These are phyloP conservation scores for Pedicia rivosa DNA, from an alignment of 2,888 invertebrate species.

Conservation along the genomic window DNA sequence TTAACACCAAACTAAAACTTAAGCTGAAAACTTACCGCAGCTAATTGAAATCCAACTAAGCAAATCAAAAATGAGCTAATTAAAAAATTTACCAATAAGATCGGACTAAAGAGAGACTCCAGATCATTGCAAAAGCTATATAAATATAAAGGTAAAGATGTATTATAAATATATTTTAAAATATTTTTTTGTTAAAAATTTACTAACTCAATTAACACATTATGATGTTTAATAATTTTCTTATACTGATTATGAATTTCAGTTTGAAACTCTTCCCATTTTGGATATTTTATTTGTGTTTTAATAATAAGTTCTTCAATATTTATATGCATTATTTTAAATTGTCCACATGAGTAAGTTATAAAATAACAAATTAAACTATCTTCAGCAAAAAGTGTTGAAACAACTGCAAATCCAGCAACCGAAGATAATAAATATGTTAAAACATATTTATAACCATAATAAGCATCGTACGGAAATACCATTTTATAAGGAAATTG, in stretches of 20 bases:
- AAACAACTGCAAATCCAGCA: conserved; percentile 27
- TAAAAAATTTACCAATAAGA: conserved; percentile 24
- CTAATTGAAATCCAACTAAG: conserved; percentile 29
- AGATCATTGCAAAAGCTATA: conserved; percentile 21
- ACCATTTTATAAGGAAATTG: conserved; percentile 31
- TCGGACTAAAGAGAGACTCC: conserved; percentile 27
- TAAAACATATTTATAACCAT: conserved; percentile 19
- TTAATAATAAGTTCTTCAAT: conserved; percentile 14
- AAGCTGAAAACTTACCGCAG: conserved; percentile 23
- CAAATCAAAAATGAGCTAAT: conserved; percentile 28
- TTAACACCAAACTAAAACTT: too few species aligned
- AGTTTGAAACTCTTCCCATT: neutral
- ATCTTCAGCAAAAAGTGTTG: conserved; percentile 28
- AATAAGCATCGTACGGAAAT: conserved; percentile 24
- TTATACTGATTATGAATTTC: conserved; percentile 9
- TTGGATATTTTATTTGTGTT: neutral
- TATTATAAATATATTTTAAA: neutral
- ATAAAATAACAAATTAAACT: conserved; percentile 28
- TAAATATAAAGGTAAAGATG: conserved; percentile 2
- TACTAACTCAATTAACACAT: conserved; percentile 21
- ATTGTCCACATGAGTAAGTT: conserved; percentile 26
- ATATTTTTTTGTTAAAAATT: neutral
- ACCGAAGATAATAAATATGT: conserved; percentile 26
- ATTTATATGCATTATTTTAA: conserved; percentile 21
- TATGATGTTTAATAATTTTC: conserved; percentile 20